Evolutionary conservation across 2,797 vertebrate species (phyloP).

Genomic region (Pitangus sulphuratus): DNA sequence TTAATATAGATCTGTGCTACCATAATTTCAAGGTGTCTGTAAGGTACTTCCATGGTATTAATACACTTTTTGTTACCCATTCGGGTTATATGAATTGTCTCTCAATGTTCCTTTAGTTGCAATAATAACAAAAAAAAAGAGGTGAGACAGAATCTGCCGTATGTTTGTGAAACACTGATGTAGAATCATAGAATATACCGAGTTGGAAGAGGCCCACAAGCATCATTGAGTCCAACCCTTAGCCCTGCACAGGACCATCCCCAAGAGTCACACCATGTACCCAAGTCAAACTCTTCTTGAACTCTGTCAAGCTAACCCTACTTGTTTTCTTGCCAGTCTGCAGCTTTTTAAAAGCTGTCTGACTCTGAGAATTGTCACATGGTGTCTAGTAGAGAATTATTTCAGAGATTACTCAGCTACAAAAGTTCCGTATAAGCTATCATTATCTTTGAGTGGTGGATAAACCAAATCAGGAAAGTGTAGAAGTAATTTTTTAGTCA

Average conservation of each 20-base stretch:
- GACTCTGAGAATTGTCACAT: background rate
- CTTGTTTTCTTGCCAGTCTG: background rate
- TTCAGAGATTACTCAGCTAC: background rate
- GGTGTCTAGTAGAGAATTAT: background rate
- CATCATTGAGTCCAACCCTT: background rate
- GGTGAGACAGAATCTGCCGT: slow-evolving; percentile 3
- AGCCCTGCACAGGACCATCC: background rate
- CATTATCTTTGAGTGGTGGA: background rate
- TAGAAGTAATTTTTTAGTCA: background rate
- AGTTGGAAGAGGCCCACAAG: background rate
- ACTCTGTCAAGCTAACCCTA: background rate
- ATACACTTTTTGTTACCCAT: slow-evolving; percentile 21
- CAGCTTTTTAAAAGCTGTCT: background rate
- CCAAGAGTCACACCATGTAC: background rate
- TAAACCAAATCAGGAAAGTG: background rate
- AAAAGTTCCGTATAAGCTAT: background rate
- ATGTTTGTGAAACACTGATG: slow-evolving; percentile 1
- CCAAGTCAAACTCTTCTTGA: background rate
- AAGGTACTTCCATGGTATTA: slow-evolving; percentile 46
- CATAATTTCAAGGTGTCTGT: slow-evolving; percentile 39
- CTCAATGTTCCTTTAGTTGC: slow-evolving; percentile 48
- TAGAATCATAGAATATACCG: background rate
- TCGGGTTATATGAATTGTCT: slow-evolving; percentile 37
- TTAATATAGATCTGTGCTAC: background rate
- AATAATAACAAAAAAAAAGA: slow-evolving; percentile 18